A percentile compares a stretch with the other conserved stretches of the same genome.
These are phyloP conservation scores for Alauda arvensis DNA, from an alignment of 2,797 vertebrate genomes.

Conservation along the genomic window DNA sequence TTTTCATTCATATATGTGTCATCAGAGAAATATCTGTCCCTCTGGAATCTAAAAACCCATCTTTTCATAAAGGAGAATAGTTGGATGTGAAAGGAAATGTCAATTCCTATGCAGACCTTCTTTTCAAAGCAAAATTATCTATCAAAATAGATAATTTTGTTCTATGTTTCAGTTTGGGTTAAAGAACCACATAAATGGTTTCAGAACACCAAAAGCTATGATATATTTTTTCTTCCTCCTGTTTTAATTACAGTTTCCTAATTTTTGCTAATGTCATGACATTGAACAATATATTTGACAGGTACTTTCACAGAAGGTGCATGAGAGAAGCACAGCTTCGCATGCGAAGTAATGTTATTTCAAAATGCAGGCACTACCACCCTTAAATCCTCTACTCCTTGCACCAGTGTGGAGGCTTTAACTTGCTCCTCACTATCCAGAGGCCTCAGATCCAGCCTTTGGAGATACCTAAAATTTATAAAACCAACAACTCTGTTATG, in stretches of 20 bases:
- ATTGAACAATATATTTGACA: not conserved
- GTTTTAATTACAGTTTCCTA: not conserved
- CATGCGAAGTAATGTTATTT: not conserved
- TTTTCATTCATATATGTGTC: not conserved
- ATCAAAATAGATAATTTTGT: too few species aligned
- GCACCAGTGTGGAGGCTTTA: not conserved
- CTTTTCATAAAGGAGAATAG: not conserved
- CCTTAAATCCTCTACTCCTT: not conserved
- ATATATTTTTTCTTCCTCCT: not conserved
- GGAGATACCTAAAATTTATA: not conserved
- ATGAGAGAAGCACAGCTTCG: not conserved
- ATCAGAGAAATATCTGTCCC: not conserved
- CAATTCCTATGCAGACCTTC: not conserved
- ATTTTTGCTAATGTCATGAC: not conserved
- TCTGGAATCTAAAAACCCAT: not conserved
- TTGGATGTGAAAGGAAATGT: not conserved
- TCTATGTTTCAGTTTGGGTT: not conserved
- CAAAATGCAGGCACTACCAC: not conserved
- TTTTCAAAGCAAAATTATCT: not conserved
- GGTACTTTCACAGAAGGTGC: rapidly evolving
- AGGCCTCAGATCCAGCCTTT: not conserved
- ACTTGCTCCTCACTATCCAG: not conserved
- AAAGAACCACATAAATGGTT: not conserved
- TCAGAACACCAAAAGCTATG: not conserved
- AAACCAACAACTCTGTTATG: not conserved